Percentiles rank a stretch among this genome's conserved stretches.
phyloP scores from a whole-genome alignment of 2,888 invertebrate species.

The Elmis aenea region DNA sequence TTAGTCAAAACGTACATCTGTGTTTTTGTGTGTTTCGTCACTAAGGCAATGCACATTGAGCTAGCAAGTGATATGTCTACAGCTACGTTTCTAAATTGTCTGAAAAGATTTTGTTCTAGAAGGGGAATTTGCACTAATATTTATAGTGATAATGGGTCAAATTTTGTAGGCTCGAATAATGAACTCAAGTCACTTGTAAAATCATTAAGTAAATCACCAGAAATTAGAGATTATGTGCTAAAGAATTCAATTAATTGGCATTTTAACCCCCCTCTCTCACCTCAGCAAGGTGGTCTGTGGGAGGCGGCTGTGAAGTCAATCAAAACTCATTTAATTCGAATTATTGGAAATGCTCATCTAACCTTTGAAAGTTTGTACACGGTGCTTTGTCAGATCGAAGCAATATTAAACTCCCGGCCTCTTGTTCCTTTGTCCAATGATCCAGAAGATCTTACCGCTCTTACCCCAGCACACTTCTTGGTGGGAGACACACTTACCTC shows the following conservation, averaged over 20 bases:
- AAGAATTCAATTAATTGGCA: constrained; percentile 8
- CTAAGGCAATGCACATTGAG: constrained; percentile 29
- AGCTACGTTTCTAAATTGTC: constrained; percentile 1
- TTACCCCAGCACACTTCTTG: constrained; percentile 2
- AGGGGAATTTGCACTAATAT: constrained; percentile 2
- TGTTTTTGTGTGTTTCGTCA: constrained; percentile 27
- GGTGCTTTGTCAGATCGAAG: no score
- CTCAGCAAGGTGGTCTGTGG: constrained; percentile 20
- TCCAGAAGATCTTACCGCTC: neutral
- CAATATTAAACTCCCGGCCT: no score
- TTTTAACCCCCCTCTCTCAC: constrained; percentile 22
- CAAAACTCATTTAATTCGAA: constrained; percentile 12
- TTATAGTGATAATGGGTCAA: constrained; percentile 6
- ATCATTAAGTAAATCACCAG: neutral
- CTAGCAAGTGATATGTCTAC: constrained; percentile 4
- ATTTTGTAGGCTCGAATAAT: constrained; percentile 7
- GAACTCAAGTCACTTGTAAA: constrained; percentile 2
- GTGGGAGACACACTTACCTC: neutral
- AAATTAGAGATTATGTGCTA: neutral
- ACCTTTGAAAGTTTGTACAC: no score
- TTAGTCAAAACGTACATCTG: constrained; percentile 23
- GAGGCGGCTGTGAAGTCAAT: constrained; percentile 7
- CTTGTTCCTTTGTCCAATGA: neutral
- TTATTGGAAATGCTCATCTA: constrained; percentile 7
- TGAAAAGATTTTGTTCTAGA: constrained; percentile 1